Evolutionary conservation across 1,140 invertebrate species (phyloP), one percentile per base, ranked within the genome.

Genomic region (Apocrypta bakeri): DNA sequence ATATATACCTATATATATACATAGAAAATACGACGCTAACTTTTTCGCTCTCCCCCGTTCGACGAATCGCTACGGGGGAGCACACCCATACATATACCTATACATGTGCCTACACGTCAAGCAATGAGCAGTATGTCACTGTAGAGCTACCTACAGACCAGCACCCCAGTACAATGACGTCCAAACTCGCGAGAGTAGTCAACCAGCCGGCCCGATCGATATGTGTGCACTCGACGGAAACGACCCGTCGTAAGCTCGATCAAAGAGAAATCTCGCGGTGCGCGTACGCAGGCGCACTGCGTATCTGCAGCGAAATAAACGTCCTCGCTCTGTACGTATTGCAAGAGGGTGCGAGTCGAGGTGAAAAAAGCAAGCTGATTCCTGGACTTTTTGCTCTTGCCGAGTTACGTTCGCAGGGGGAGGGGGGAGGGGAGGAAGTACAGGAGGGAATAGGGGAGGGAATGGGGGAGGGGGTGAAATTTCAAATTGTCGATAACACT

Each of bases 91-190:
- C 33, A 37, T 9, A 37, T 37, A 37, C 33, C 3, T 37, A 37
- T 37, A 37, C 9, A 9, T 37, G 25, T 78, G 31, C 76, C 84
- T 84, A 83, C 84, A 83, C 33, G 42, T 72, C 42, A 68, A 85
- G 87, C 88, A 88, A 91, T 48, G n/a, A n/a, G 90, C 90, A 91
- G 91, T 91, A 91, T 92, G 90, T 91, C 90, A 91, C 88, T 87
- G 66, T 27, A 29, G n/a, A 48, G 42, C 42, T 73, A 73, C 31
- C 80, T 88, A 89, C 89, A 89, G 88, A 88, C 88, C 87, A 88
- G 87, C 89, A 87, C 90, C 89, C 88, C 86, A 83, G 77, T 63
- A 90, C 90, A 91, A 91, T 90, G 71, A 86, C 68, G 85, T 79
- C 48, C 78, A 69, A 25, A n/a, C 24, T 24, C 24, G 25, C 29